Conservation (phyloP, 1,140 invertebrate genomes). For the Temnothorax longispinosus region DNA sequence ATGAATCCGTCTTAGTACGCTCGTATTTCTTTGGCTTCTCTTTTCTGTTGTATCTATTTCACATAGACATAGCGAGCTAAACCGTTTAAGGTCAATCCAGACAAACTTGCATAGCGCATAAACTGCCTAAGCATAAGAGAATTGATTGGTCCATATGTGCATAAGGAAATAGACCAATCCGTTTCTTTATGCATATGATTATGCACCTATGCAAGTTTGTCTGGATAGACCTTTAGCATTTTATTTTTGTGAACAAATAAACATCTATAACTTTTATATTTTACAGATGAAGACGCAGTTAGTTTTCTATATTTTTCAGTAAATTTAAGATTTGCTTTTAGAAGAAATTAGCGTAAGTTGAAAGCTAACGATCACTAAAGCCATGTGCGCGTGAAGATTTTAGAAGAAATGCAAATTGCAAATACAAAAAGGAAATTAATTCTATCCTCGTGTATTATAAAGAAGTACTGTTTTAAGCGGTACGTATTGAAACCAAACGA, state of each 20-base stretch:
- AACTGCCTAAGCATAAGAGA: too few relatives aligned
- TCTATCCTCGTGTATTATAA: neutral
- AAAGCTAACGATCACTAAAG: neutral
- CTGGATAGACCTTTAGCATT: neutral
- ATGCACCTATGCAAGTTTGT: too few relatives aligned
- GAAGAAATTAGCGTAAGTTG: neutral
- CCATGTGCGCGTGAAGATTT: neutral
- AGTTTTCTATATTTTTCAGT: neutral
- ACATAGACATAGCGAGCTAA: neutral
- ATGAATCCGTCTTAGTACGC: neutral
- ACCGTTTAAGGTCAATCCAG: too few relatives aligned
- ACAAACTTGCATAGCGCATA: too few relatives aligned
- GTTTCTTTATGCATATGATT: too few relatives aligned
- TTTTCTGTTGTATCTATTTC: neutral
- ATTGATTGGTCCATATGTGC: too few relatives aligned
- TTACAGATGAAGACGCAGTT: neutral
- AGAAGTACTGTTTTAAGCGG: neutral
- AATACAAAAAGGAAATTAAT: neutral
- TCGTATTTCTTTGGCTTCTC: neutral
- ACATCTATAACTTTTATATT: neutral
- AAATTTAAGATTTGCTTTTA: neutral
- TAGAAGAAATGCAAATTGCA: neutral
- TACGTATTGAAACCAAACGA: neutral
- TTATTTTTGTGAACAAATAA: neutral
- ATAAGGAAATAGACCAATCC: too few relatives aligned